Conservation (phyloP, 2,113 vertebrate genomes). For the Illadopsis cleaveri region DNA sequence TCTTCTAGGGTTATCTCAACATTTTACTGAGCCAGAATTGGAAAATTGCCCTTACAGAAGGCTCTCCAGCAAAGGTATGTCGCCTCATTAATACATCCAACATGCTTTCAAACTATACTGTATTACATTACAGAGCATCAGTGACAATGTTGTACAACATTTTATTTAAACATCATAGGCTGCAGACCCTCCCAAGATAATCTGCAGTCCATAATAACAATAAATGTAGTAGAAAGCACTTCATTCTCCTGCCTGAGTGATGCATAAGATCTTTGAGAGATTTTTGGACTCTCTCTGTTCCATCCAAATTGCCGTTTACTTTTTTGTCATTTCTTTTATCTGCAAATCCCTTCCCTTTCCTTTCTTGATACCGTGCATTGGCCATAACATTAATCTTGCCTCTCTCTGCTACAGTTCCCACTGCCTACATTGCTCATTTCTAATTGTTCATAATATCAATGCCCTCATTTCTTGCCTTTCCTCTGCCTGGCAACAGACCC, state of each 20-base stretch:
- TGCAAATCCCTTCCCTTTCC: background rate
- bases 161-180: background rate
- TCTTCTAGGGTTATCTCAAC: background rate
- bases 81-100: background rate
- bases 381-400: background rate
- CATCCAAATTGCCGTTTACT: background rate
- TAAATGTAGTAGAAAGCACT: background rate
- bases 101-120: background rate
- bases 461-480: background rate
- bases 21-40: background rate
- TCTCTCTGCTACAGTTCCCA: background rate
- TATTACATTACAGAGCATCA: background rate
- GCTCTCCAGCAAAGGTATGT: background rate
- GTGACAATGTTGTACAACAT: background rate
- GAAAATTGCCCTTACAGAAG: background rate
- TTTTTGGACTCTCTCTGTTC: background rate
- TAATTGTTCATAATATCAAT: background rate
- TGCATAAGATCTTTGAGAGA: background rate
- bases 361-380: background rate
- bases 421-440: background rate
- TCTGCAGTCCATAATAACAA: background rate
- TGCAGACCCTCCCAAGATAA: background rate
- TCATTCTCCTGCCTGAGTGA: background rate
- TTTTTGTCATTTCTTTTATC: background rate
- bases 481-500: background rate